These are phyloP conservation scores for Emydura subglobosa DNA, from an alignment of 2,113 vertebrate species.

Conservation along the genomic window DNA sequence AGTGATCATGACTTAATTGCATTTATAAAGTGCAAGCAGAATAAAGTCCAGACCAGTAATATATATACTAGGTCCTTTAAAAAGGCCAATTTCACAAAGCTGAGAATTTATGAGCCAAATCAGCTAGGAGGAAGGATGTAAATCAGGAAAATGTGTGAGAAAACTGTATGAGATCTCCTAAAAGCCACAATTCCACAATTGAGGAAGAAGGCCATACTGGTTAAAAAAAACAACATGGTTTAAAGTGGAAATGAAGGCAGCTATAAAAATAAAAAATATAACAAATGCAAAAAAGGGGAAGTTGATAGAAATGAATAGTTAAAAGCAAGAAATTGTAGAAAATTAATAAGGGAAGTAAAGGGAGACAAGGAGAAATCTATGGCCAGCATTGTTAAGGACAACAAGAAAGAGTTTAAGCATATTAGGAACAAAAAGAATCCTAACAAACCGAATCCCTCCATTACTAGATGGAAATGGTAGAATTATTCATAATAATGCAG, in stretches of 20 bases:
- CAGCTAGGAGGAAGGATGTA: background rate
- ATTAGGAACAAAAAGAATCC: background rate
- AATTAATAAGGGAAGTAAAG: background rate
- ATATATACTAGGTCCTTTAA: background rate
- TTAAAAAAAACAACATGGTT: background rate
- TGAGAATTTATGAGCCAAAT: background rate
- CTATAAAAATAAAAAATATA: background rate
- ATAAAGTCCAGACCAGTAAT: background rate
- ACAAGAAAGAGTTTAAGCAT: background rate
- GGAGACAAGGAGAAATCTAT: background rate
- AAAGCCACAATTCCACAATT: background rate
- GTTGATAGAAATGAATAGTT: background rate
- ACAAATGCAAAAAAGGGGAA: background rate
- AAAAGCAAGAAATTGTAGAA: background rate
- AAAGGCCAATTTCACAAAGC: background rate
- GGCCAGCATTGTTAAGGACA: background rate
- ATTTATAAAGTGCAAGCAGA: background rate
- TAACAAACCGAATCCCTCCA: background rate
- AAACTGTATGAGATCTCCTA: background rate
- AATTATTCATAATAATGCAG: background rate
- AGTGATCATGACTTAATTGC: background rate
- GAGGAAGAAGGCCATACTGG: background rate
- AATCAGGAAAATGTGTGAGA: background rate
- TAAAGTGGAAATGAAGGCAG: background rate
- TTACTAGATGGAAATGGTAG: background rate